Evolutionary conservation across 2,888 invertebrate genomes (phyloP).

Genomic region (Zootermopsis nevadensis): DNA sequence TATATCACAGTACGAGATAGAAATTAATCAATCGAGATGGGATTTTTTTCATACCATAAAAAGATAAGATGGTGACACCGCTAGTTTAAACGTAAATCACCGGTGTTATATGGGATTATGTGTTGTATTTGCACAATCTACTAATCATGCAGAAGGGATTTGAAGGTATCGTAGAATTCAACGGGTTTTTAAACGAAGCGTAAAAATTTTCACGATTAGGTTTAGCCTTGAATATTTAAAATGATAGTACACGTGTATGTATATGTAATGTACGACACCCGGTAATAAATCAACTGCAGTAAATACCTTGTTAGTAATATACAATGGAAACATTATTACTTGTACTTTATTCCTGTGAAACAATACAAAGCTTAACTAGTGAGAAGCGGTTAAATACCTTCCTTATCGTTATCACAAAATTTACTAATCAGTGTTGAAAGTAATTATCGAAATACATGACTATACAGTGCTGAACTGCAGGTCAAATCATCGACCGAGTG

Average conservation of each 20-base stretch:
- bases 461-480: too few relatives aligned
- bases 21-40: conserved; percentile 9
- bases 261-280: not conserved
- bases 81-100: not conserved
- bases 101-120: not conserved
- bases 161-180: not conserved
- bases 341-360: too few relatives aligned
- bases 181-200: not conserved
- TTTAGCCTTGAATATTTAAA: not conserved
- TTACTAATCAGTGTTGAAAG: too few relatives aligned
- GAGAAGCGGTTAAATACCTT: too few relatives aligned
- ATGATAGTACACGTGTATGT: too few relatives aligned
- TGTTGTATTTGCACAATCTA: not conserved
- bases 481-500: too few relatives aligned
- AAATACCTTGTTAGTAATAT: not conserved
- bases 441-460: too few relatives aligned
- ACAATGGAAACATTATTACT: too few relatives aligned
- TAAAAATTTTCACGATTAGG: not conserved
- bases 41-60: not conserved
- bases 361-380: too few relatives aligned
- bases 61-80: not conserved
- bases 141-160: not conserved
- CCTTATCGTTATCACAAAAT: too few relatives aligned
- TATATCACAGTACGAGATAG: not conserved
- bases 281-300: not conserved